Evolutionary conservation across 2,113 vertebrate genomes (phyloP).

Genomic region (Delphinapterus leucas): DNA sequence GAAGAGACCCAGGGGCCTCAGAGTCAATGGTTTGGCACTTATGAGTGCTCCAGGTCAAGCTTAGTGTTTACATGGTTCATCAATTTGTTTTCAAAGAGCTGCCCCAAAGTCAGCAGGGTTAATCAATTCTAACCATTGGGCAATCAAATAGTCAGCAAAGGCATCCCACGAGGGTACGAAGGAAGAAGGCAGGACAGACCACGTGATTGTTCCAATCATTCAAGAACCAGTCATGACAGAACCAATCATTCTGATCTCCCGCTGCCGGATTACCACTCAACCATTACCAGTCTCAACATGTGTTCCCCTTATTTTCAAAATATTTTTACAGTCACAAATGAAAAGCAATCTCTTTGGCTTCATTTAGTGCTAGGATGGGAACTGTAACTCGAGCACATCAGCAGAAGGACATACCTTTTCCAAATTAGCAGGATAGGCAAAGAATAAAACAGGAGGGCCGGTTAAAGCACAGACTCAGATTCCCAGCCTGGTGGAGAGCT

Average conservation of each 20-base stretch:
- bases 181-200: not conserved
- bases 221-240: not conserved
- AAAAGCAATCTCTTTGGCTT: not conserved
- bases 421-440: not conserved
- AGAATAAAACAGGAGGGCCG: not conserved
- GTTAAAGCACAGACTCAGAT: not conserved
- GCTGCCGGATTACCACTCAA: not conserved
- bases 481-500: not conserved
- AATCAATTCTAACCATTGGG: not conserved
- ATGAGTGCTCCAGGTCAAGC: not conserved
- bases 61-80: not conserved
- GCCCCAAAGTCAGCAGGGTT: not conserved
- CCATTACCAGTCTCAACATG: not conserved
- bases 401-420: not conserved
- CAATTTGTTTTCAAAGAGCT: constrained; percentile 18
- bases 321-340: not conserved
- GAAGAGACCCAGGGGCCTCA: not conserved
- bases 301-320: not conserved
- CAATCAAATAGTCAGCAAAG: not conserved
- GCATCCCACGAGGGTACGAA: not conserved
- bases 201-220: not conserved
- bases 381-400: not conserved
- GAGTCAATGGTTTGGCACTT: not conserved
- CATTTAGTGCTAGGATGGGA: not conserved
- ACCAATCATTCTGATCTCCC: not conserved